A percentile compares a stretch with the other conserved stretches of the same genome.
Conservation (phyloP, 2,113 vertebrate genomes). For the Oreotrochilus melanogaster region DNA sequence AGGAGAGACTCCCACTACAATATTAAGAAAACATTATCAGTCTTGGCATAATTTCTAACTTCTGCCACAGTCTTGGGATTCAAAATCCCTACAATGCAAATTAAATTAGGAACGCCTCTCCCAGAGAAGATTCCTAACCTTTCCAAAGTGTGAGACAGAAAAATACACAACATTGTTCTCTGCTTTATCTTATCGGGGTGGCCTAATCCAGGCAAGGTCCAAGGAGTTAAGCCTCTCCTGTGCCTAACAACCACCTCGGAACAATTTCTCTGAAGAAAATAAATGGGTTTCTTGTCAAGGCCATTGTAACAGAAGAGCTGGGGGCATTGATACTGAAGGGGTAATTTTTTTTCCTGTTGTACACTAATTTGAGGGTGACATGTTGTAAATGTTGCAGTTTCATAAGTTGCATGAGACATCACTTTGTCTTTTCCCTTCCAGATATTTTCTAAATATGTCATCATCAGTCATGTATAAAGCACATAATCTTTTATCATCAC, state of each 20-base stretch:
- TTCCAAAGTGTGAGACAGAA: neutral
- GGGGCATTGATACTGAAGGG: conserved; percentile 51
- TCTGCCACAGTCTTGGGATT: neutral
- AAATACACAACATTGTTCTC: neutral
- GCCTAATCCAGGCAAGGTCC: neutral
- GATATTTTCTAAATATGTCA: conserved; percentile 53
- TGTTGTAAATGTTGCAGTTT: conserved; percentile 56
- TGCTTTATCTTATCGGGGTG: neutral
- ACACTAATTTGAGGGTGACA: conserved; percentile 52
- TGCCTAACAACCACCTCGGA: neutral
- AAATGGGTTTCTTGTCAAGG: conserved; percentile 55
- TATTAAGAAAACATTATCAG: conserved; percentile 1
- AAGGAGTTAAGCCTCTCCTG: neutral
- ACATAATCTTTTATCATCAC: conserved; percentile 64
- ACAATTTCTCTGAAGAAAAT: conserved; percentile 31
- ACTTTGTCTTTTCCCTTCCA: conserved; percentile 39
- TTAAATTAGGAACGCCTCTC: neutral
- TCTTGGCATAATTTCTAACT: neutral
- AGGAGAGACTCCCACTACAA: neutral
- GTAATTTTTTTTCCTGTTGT: conserved; percentile 63
- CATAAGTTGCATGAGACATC: conserved; percentile 27
- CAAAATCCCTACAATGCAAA: conserved; percentile 26
- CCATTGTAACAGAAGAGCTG: conserved; percentile 53
- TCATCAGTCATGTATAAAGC: conserved; percentile 53
- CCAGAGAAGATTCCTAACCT: neutral